These are phyloP conservation scores for Psilanteris sp. DNA, from an alignment of 1,140 invertebrate species.

Conservation along the genomic window DNA sequence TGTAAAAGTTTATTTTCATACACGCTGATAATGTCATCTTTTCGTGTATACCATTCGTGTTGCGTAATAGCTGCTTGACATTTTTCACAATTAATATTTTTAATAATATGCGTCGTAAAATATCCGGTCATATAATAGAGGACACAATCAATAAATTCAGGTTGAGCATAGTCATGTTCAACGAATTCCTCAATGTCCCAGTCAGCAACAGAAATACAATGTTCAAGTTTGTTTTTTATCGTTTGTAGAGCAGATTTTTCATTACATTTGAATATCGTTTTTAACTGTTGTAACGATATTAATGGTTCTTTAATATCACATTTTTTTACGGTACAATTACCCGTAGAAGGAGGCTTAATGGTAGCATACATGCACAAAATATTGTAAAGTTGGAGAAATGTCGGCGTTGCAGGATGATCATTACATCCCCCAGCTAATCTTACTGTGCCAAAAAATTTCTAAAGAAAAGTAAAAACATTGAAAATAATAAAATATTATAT, in stretches of 20 bases:
- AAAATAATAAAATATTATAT: too few species aligned
- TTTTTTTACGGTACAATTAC: neutral
- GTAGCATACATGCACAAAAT: neutral
- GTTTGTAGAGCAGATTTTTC: neutral
- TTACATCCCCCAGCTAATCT: neutral
- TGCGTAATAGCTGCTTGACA: slow-evolving; percentile 5
- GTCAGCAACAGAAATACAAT: neutral
- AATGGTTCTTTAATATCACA: neutral
- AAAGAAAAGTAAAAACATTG: neutral
- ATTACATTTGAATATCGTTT: neutral
- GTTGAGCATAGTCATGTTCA: neutral
- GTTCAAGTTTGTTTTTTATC: neutral
- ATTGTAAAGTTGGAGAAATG: slow-evolving; percentile 2
- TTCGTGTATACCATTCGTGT: slow-evolving; percentile 4
- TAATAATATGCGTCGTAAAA: neutral
- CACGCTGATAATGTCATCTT: neutral
- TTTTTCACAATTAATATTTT: neutral
- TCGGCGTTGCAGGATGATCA: too few species aligned
- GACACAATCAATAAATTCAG: neutral
- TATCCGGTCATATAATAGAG: slow-evolving; percentile 1
- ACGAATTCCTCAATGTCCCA: neutral
- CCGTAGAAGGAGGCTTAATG: neutral
- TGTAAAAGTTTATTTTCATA: slow-evolving; percentile 3
- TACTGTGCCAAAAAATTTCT: too few species aligned
- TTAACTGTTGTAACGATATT: neutral